phyloP scores from a whole-genome alignment of 2,888 invertebrate genomes.

The Magallana nippona region DNA sequence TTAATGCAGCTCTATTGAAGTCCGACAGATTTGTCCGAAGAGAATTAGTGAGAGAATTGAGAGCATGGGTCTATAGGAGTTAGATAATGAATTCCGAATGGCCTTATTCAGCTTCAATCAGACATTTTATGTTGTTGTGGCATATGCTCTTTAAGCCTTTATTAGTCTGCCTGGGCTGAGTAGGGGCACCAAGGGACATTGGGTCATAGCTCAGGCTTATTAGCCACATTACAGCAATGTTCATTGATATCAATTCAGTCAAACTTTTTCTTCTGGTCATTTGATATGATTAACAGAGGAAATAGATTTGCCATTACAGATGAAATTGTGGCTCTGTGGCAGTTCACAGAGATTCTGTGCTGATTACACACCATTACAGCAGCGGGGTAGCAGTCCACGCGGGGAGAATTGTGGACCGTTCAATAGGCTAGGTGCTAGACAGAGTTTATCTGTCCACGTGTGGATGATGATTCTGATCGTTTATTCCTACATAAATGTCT shows the following conservation, averaged over 20 bases:
- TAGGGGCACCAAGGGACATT: constrained; percentile 3
- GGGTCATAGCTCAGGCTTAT: constrained; percentile 23
- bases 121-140: constrained; percentile 33
- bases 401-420: not conserved
- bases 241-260: constrained; percentile 23
- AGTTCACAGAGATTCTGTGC: constrained; percentile 29
- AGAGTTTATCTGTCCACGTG: constrained; percentile 1
- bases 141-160: constrained; percentile 26
- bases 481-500: not conserved
- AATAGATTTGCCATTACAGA: constrained; percentile 27
- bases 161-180: not conserved
- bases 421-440: constrained; percentile 25
- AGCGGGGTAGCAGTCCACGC: not conserved
- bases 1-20: not conserved
- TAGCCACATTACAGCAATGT: constrained; percentile 17
- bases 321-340: constrained; percentile 9
- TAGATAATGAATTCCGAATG: constrained; percentile 19
- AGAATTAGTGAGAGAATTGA: not conserved
- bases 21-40: not conserved
- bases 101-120: constrained; percentile 10
- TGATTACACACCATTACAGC: constrained; percentile 14
- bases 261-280: constrained; percentile 23
- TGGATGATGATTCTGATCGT: not conserved
- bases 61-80: not conserved
- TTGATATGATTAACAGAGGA: constrained; percentile 30